Percentiles rank a stretch among this genome's conserved stretches.
Evolutionary conservation across 2,888 invertebrate species (phyloP).

Genomic region (Patella pellucida): DNA sequence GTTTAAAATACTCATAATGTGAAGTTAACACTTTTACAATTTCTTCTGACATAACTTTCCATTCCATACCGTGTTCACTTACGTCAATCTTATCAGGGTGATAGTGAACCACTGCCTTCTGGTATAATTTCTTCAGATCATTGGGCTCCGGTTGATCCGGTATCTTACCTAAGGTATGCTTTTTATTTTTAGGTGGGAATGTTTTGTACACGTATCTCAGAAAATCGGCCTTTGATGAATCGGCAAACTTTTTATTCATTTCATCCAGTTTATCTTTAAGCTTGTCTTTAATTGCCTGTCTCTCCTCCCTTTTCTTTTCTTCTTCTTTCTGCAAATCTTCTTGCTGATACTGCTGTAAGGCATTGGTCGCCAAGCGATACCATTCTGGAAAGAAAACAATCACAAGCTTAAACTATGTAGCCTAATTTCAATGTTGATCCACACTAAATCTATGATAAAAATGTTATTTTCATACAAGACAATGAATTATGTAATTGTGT

Average conservation of each 20-base stretch:
- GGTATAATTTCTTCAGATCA: constrained; percentile 40
- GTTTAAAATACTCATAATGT: constrained; percentile 15
- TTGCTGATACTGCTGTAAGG: constrained; percentile 40
- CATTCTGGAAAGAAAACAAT: constrained; percentile 40
- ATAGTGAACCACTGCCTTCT: constrained; percentile 48
- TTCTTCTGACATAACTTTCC: constrained; percentile 51
- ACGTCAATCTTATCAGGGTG: constrained; percentile 50
- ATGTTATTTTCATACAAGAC: too few species aligned
- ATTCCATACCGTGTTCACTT: constrained; percentile 39
- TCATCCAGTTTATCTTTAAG: constrained; percentile 36
- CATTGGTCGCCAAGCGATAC: constrained; percentile 41
- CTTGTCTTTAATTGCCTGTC: constrained; percentile 32
- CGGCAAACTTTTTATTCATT: constrained; percentile 25
- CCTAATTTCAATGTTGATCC: too few species aligned
- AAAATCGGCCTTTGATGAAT: constrained; percentile 32
- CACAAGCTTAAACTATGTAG: too few species aligned
- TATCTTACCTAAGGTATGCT: constrained; percentile 34
- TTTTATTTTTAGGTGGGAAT: constrained; percentile 43
- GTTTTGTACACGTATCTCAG: constrained; percentile 42
- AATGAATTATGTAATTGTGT: too few species aligned
- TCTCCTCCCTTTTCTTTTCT: constrained; percentile 34
- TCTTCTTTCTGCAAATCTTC: constrained; percentile 41
- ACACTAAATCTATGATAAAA: too few species aligned
- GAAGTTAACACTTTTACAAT: constrained; percentile 48
- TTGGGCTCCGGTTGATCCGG: constrained; percentile 9